These are phyloP conservation scores for Entomobrya multifasciata DNA, from an alignment of 2,888 invertebrate species.

Conservation along the genomic window DNA sequence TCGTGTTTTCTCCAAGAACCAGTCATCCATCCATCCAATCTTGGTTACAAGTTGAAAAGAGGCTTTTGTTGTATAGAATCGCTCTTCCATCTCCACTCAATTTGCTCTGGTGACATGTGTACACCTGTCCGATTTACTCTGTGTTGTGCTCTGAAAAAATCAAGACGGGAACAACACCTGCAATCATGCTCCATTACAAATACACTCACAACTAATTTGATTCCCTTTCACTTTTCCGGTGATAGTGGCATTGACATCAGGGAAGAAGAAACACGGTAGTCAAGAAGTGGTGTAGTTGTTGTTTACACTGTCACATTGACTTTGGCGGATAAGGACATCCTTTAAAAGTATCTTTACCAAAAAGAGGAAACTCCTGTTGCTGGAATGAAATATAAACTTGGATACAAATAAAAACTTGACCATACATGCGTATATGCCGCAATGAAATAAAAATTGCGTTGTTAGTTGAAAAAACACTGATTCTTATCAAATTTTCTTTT, in stretches of 20 bases:
- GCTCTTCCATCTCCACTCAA: slow-evolving; percentile 58
- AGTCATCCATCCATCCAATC: too few species aligned
- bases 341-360: too few species aligned
- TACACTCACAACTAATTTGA: slow-evolving; percentile 52
- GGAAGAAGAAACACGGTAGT: background rate
- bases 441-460: background rate
- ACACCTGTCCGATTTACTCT: slow-evolving; percentile 68
- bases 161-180: slow-evolving; percentile 67
- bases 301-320: slow-evolving; percentile 39
- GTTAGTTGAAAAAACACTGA: background rate
- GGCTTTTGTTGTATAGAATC: background rate
- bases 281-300: background rate
- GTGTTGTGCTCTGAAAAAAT: slow-evolving; percentile 58
- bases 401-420: too few species aligned
- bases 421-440: too few species aligned
- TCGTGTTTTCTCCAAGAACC: slow-evolving; percentile 18
- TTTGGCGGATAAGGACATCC: background rate
- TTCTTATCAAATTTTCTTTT: background rate
- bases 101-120: slow-evolving; percentile 69
- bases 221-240: slow-evolving; percentile 45
- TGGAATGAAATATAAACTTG: too few species aligned
- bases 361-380: too few species aligned
- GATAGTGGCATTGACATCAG: background rate
- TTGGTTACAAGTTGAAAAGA: too few species aligned
- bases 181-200: slow-evolving; percentile 59